These are phyloP conservation scores for Arothron firmamentum DNA, from an alignment of 2,113 vertebrate genomes.

Conservation along the genomic window DNA sequence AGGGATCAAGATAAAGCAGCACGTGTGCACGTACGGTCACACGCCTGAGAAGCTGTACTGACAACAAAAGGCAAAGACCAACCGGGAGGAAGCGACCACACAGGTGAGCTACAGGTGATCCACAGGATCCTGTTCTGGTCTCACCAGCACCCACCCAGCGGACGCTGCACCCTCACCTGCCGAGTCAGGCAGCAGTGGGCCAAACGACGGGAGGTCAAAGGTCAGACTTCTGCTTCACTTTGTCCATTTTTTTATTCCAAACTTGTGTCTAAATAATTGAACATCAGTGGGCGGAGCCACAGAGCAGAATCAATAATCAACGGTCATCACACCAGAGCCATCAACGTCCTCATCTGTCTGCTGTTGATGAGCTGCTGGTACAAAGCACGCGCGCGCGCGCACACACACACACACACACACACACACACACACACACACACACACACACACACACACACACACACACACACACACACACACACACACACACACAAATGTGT, in stretches of 20 bases:
- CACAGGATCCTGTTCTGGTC: no score
- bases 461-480: background rate
- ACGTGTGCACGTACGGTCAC: no score
- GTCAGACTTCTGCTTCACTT: no score
- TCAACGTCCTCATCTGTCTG: constrained; percentile 17
- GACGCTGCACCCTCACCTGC: no score
- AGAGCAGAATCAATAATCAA: constrained; percentile 60
- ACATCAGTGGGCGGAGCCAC: constrained; percentile 63
- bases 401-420: background rate
- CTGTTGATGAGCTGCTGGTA: constrained; percentile 51
- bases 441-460: background rate
- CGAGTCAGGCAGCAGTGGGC: no score
- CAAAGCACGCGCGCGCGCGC: constrained; percentile 37
- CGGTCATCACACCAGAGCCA: constrained; percentile 56
- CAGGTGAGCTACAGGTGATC: no score
- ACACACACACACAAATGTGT: background rate
- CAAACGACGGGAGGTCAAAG: no score
- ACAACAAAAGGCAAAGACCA: no score
- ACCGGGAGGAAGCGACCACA: no score
- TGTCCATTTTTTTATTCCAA: constrained; percentile 65
- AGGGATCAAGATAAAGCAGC: no score
- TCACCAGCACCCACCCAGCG: no score
- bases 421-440: background rate
- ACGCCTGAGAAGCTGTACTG: no score
- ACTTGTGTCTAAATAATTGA: constrained; percentile 69